Conservation (phyloP, 2,113 vertebrate genomes). For the Semnornis frantzii region DNA sequence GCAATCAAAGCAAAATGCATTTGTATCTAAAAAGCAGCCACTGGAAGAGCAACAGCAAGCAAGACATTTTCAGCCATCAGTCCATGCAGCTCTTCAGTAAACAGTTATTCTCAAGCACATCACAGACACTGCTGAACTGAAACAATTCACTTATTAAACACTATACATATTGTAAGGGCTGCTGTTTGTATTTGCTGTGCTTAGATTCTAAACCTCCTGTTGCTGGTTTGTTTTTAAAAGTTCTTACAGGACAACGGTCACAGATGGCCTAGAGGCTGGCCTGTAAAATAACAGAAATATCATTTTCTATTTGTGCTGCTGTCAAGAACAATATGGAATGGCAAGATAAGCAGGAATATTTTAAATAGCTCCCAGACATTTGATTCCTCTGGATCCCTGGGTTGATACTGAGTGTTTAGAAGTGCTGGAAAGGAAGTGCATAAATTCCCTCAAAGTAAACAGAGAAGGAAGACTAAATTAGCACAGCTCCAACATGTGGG, state of each 20-base stretch:
- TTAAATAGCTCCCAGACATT: not conserved
- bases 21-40: not conserved
- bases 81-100: not conserved
- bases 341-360: not conserved
- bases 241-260: not conserved
- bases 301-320: not conserved
- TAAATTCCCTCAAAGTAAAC: not conserved
- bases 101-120: not conserved
- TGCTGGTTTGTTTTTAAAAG: not conserved
- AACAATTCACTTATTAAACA: not conserved
- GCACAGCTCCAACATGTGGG: not conserved
- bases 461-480: not conserved
- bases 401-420: not conserved
- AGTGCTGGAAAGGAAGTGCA: not conserved
- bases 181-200: not conserved
- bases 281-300: not conserved
- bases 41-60: not conserved
- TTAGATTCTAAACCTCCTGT: not conserved
- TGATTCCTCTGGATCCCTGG: not conserved
- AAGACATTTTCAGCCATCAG: not conserved
- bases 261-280: not conserved
- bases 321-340: not conserved
- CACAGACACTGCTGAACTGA: not conserved
- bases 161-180: not conserved
- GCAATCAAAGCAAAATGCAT: constrained; percentile 23